A percentile compares a stretch with the other conserved stretches of the same genome.
phyloP scores from a whole-genome alignment of 2,888 invertebrate genomes.

The Leptinotarsa tumamoca region DNA sequence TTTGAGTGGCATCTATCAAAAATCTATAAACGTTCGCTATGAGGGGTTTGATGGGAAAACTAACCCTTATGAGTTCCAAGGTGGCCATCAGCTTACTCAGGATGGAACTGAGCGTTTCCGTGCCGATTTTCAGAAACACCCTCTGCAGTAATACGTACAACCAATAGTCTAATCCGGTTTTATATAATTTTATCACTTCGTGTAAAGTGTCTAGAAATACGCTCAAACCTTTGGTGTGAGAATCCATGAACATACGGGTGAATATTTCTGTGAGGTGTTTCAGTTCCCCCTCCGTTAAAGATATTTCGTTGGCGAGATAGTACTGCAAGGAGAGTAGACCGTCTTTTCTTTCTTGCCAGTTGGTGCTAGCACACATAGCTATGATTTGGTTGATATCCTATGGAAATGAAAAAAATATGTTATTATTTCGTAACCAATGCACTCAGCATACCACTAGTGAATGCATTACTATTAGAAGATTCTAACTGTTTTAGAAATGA shows the following conservation, averaged over 20 bases:
- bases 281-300: conserved; percentile 77
- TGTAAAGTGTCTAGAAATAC: conserved; percentile 93
- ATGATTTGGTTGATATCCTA: conserved; percentile 89
- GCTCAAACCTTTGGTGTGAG: conserved; percentile 93
- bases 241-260: conserved; percentile 97
- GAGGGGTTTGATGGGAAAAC: conserved; percentile 76
- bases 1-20: conserved; percentile 91
- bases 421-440: too few species aligned
- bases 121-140: conserved; percentile 83
- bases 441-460: too few species aligned
- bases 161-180: conserved; percentile 91
- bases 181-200: conserved; percentile 88
- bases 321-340: conserved; percentile 82
- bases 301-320: conserved; percentile 78
- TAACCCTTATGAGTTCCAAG: conserved; percentile 79
- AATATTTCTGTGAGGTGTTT: conserved; percentile 92
- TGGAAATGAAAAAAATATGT: conserved; percentile 38
- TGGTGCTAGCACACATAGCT: conserved; percentile 86
- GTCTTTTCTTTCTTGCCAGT: conserved; percentile 96
- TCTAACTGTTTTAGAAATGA: too few species aligned
- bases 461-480: too few species aligned
- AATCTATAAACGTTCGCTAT: conserved; percentile 81
- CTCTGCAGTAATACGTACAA: conserved; percentile 85
- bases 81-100: conserved; percentile 91
- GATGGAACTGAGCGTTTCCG: conserved; percentile 91